Percentiles rank a stretch among this genome's conserved stretches.
Evolutionary conservation across 2,797 vertebrate genomes (phyloP).

Genomic region (Lycodopsis pacificus): DNA sequence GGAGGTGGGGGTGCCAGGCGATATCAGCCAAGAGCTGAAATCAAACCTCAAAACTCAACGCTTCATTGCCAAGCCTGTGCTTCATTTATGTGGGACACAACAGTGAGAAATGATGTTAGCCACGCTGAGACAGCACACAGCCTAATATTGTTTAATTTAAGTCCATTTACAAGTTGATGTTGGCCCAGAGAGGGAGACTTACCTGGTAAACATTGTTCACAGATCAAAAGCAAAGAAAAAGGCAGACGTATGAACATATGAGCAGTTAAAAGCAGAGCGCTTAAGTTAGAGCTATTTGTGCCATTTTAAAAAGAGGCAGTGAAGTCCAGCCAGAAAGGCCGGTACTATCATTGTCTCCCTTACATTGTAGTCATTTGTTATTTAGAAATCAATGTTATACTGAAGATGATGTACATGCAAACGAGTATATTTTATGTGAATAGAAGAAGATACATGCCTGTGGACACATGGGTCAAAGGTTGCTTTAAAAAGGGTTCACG

Average conservation of each 20-base stretch:
- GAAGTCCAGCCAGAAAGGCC: slow-evolving; percentile 9
- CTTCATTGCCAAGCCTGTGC: slow-evolving; percentile 21
- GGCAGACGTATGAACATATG: slow-evolving; percentile 12
- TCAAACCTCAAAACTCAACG: slow-evolving; percentile 19
- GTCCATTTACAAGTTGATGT: slow-evolving; percentile 44
- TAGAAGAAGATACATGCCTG: neutral
- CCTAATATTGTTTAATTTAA: slow-evolving; percentile 57
- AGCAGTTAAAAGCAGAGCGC: slow-evolving; percentile 24
- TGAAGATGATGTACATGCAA: neutral
- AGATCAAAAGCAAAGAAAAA: slow-evolving; percentile 40
- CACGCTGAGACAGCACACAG: slow-evolving; percentile 29
- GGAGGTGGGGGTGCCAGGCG: neutral
- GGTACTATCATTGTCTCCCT: neutral
- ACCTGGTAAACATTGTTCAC: slow-evolving; percentile 46
- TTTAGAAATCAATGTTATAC: slow-evolving; percentile 4
- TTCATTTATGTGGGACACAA: slow-evolving; percentile 50
- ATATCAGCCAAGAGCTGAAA: slow-evolving; percentile 22
- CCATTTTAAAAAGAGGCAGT: slow-evolving; percentile 1
- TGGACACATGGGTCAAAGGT: neutral
- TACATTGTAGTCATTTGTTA: neutral
- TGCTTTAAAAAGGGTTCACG: neutral
- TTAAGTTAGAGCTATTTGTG: slow-evolving; percentile 10
- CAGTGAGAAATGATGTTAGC: slow-evolving; percentile 51
- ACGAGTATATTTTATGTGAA: neutral
- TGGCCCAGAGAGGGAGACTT: slow-evolving; percentile 35